A percentile compares a stretch with the other conserved stretches of the same genome.
Evolutionary conservation across 2,113 vertebrate species (phyloP).

Genomic region (Argyrosomus japonicus): DNA sequence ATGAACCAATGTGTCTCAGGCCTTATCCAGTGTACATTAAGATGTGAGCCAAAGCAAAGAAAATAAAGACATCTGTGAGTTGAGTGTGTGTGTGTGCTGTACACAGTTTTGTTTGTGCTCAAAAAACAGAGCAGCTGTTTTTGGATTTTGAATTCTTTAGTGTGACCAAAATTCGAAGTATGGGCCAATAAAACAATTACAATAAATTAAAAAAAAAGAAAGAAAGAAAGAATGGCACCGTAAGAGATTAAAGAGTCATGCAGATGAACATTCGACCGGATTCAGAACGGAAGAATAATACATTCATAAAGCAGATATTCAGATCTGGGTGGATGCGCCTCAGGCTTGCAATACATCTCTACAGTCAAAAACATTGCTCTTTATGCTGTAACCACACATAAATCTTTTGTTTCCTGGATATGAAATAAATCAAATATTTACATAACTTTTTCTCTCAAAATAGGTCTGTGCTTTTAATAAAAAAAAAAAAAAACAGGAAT

Average conservation of each 20-base stretch:
- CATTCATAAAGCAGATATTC: slow-evolving; percentile 79
- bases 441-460: slow-evolving; percentile 77
- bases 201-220: slow-evolving; percentile 36
- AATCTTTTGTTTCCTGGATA: slow-evolving; percentile 72
- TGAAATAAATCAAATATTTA: slow-evolving; percentile 83
- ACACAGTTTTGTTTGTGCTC: slow-evolving; percentile 59
- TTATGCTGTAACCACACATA: slow-evolving; percentile 66
- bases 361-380: slow-evolving; percentile 65
- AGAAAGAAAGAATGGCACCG: slow-evolving; percentile 44
- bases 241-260: slow-evolving; percentile 61
- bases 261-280: slow-evolving; percentile 59
- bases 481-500: slow-evolving; percentile 70
- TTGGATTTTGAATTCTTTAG: slow-evolving; percentile 34
- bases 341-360: slow-evolving; percentile 62
- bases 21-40: slow-evolving; percentile 79
- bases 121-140: slow-evolving; percentile 59
- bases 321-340: slow-evolving; percentile 70
- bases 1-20: slow-evolving; percentile 52
- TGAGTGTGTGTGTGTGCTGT: slow-evolving; percentile 46
- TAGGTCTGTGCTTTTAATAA: slow-evolving; percentile 84
- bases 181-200: slow-evolving; percentile 42
- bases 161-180: slow-evolving; percentile 42
- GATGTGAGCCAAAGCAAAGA: slow-evolving; percentile 53
- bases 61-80: slow-evolving; percentile 16
- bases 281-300: slow-evolving; percentile 68